These are phyloP conservation scores for Cyphomyrus discorhynchus DNA, from an alignment of 2,113 vertebrate species.

Conservation along the genomic window DNA sequence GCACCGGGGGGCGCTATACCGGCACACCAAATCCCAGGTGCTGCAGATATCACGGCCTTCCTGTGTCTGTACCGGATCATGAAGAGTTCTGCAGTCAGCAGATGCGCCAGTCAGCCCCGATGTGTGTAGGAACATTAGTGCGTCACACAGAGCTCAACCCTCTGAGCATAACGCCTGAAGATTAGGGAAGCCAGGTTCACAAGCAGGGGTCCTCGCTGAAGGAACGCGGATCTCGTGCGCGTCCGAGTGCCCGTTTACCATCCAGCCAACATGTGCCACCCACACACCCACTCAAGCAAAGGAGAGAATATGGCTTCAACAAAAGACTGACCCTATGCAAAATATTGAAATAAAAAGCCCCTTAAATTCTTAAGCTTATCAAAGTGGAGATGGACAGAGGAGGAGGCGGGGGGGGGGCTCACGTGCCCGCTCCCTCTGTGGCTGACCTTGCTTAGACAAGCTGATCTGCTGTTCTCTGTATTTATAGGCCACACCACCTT, in stretches of 20 bases:
- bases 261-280: background rate
- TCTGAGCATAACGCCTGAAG: background rate
- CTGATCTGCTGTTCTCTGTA: constrained; percentile 67
- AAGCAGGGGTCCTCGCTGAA: background rate
- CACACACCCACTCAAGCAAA: constrained; percentile 5
- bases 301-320: background rate
- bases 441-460: constrained; percentile 69
- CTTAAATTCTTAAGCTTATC: constrained; percentile 23
- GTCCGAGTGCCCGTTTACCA: background rate
- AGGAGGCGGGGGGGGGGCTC: constrained; percentile 43
- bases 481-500: constrained; percentile 66
- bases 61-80: background rate
- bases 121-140: background rate
- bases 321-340: background rate
- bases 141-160: background rate
- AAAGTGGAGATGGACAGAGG: constrained; percentile 16
- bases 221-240: background rate
- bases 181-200: background rate
- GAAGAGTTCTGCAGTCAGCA: background rate
- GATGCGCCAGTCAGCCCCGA: background rate
- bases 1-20: background rate
- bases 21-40: constrained; percentile 25
- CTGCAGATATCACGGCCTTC: background rate
- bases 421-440: constrained; percentile 55
- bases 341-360: constrained; percentile 7